Evolutionary conservation across 2,888 invertebrate species (phyloP).

Genomic region (Galerucella pusilla): DNA sequence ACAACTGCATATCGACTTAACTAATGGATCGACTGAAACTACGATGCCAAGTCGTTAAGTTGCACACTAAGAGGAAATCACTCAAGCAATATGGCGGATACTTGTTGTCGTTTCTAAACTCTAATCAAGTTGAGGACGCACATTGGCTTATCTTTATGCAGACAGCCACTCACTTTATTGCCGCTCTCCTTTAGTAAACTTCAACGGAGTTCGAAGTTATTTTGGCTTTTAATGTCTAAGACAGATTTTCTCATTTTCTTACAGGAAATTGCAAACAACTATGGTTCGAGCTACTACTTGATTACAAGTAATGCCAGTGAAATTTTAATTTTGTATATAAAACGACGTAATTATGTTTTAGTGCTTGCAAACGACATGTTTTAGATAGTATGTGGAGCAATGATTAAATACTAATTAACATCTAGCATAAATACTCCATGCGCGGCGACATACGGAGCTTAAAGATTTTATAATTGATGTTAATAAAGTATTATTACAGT

Average conservation of each 20-base stretch:
- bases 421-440: not conserved
- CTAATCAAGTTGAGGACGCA: conserved; percentile 40
- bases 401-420: not conserved
- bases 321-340: conserved; percentile 33
- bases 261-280: conserved; percentile 41
- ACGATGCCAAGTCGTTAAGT: conserved; percentile 33
- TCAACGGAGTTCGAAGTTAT: conserved; percentile 40
- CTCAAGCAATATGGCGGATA: conserved; percentile 34
- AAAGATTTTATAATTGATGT: too few species aligned
- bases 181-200: conserved; percentile 33
- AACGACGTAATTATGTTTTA: conserved; percentile 28
- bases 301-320: conserved; percentile 34
- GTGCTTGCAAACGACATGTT: conserved; percentile 14
- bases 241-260: conserved; percentile 43
- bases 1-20: conserved; percentile 32
- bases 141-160: conserved; percentile 41
- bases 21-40: conserved; percentile 35
- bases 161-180: conserved; percentile 37
- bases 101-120: conserved; percentile 32
- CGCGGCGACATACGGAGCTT: too few species aligned
- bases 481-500: too few species aligned
- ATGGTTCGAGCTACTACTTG: conserved; percentile 33
- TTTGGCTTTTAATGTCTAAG: conserved; percentile 40
- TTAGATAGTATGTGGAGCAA: not conserved
- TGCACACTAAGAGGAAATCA: conserved; percentile 36